Conservation (phyloP, 2,797 vertebrate species). For the Sparus aurata region DNA sequence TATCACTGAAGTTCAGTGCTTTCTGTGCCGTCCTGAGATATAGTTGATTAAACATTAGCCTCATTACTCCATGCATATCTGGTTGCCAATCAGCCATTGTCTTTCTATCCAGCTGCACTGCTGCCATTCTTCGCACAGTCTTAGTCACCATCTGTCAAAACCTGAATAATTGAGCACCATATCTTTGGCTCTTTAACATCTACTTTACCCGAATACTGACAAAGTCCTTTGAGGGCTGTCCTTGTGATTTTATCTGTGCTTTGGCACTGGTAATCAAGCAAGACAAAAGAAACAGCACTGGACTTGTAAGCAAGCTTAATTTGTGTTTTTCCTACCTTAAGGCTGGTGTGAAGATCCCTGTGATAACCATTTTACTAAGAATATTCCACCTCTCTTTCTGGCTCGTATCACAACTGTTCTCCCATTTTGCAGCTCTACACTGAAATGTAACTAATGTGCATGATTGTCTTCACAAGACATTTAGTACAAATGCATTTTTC, state of each 20-base stretch:
- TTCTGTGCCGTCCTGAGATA: constrained; percentile 29
- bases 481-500: constrained; percentile 15
- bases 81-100: constrained; percentile 55
- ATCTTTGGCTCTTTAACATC: constrained; percentile 61
- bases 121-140: constrained; percentile 62
- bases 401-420: not conserved
- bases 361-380: constrained; percentile 3
- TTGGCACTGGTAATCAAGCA: constrained; percentile 16
- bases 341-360: not conserved
- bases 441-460: not conserved
- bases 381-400: not conserved
- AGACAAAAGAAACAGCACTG: constrained; percentile 41
- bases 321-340: not conserved
- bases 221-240: constrained; percentile 40
- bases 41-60: constrained; percentile 55
- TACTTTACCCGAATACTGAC: constrained; percentile 42
- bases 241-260: constrained; percentile 35
- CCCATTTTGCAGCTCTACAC: constrained; percentile 13
- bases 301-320: constrained; percentile 22
- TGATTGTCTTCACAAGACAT: not conserved
- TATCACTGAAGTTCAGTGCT: not conserved
- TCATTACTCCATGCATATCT: constrained; percentile 32
- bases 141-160: constrained; percentile 70
- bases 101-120: constrained; percentile 49
- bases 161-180: constrained; percentile 61